These are phyloP conservation scores for Nesogale talazaci DNA, from an alignment of 2,113 vertebrate species.

Conservation along the genomic window DNA sequence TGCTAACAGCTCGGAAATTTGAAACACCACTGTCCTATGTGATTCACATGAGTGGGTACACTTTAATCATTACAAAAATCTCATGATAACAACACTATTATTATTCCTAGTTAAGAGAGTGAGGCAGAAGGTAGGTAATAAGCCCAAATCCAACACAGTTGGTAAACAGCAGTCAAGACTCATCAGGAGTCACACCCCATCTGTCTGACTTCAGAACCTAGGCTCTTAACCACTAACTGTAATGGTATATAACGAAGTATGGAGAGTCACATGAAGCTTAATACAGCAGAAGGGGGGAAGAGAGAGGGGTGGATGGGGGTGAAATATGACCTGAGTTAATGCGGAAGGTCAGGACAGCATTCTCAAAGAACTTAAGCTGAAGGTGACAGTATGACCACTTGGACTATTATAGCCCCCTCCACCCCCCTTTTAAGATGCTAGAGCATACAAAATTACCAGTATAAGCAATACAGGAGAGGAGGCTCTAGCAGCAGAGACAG, in stretches of 20 bases:
- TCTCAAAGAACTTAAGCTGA: not conserved
- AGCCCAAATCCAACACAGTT: not conserved
- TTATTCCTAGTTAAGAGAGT: not conserved
- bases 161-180: not conserved
- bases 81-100: not conserved
- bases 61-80: not conserved
- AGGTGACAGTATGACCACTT: not conserved
- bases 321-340: not conserved
- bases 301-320: not conserved
- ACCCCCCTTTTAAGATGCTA: not conserved
- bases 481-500: not conserved
- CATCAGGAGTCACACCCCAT: constrained; percentile 3
- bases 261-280: not conserved
- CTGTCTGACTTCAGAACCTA: not conserved
- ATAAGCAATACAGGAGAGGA: not conserved
- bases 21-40: constrained; percentile 18
- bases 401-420: not conserved
- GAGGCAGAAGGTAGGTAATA: constrained; percentile 19
- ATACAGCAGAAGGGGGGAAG: not conserved
- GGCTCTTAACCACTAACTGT: not conserved
- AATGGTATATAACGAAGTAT: not conserved
- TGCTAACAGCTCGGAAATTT: not conserved
- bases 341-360: not conserved
- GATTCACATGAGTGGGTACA: not conserved
- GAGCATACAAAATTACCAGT: not conserved